phyloP scores from a whole-genome alignment of 30 jellyfish, hydroid and myxozoan genomes.

The Pseudorhiza aurosa region DNA sequence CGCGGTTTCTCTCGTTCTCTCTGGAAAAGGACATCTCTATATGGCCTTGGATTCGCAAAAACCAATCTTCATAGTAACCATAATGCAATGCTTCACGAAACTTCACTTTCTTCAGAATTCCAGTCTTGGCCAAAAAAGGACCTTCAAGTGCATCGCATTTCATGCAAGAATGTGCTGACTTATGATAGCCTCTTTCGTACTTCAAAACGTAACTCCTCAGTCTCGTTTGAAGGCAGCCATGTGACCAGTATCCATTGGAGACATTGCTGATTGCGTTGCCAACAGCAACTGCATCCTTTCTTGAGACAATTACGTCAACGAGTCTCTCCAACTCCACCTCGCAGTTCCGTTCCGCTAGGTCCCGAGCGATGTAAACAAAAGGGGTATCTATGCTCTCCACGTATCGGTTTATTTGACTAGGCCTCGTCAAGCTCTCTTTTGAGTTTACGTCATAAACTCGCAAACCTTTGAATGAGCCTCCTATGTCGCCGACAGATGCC shows the following conservation, averaged over 20 bases:
- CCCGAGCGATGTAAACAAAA: constrained; percentile 67
- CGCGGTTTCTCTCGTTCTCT: neutral
- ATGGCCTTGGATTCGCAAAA: constrained; percentile 52
- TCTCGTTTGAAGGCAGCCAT: constrained; percentile 79
- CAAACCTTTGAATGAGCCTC: neutral
- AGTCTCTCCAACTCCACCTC: constrained; percentile 71
- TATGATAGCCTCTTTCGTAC: constrained; percentile 60
- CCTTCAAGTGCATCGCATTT: constrained; percentile 64
- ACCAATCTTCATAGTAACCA: constrained; percentile 91
- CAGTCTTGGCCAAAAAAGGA: constrained; percentile 64
- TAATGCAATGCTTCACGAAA: constrained; percentile 33
- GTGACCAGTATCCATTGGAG: constrained; percentile 76
- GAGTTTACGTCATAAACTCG: neutral
- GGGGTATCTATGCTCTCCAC: constrained; percentile 53
- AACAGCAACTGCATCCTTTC: constrained; percentile 54
- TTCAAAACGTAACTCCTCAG: constrained; percentile 53
- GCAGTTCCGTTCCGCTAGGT: constrained; percentile 16
- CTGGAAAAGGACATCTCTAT: neutral
- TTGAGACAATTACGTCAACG: constrained; percentile 35
- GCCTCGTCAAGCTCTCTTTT: neutral
- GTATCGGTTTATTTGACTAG: constrained; percentile 38
- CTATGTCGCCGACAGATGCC: neutral
- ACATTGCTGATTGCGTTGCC: constrained; percentile 69
- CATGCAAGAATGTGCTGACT: constrained; percentile 71
- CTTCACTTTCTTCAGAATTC: neutral